These are phyloP conservation scores for Lepidochrysops patricia DNA, from an alignment of 2,888 invertebrate species.

Conservation along the genomic window DNA sequence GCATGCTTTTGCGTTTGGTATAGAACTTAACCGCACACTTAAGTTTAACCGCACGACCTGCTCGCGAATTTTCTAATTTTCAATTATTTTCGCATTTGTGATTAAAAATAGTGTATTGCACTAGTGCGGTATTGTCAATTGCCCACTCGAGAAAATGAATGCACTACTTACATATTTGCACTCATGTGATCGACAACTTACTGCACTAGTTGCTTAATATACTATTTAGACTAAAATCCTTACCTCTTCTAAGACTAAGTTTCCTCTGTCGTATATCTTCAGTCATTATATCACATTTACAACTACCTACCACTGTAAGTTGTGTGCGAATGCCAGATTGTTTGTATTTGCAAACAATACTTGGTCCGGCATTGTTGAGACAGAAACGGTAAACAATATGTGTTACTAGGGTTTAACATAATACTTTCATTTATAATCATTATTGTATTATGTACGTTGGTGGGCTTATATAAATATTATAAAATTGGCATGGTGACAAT, in stretches of 20 bases:
- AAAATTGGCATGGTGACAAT: not conserved
- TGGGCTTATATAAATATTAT: not conserved
- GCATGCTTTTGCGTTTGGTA: no score
- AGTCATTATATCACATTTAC: constrained; percentile 26
- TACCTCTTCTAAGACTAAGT: constrained; percentile 45
- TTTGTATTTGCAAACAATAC: constrained; percentile 29
- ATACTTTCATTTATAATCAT: constrained; percentile 1
- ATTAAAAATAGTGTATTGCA: no score
- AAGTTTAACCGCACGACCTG: no score
- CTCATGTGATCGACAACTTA: no score
- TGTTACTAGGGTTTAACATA: constrained; percentile 13
- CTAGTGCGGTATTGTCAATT: no score
- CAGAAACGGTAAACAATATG: constrained; percentile 28
- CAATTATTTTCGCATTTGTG: no score
- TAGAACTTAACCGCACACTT: no score
- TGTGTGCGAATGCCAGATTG: constrained; percentile 17
- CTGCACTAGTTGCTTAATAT: no score
- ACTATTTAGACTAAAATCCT: constrained; percentile 4
- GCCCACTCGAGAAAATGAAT: no score
- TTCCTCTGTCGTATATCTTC: constrained; percentile 45
- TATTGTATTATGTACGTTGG: constrained; percentile 6
- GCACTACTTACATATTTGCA: no score
- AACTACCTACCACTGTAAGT: not conserved
- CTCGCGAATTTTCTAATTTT: no score
- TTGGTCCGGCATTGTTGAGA: constrained; percentile 26